These are phyloP conservation scores for Crax fasciolata DNA, from an alignment of 2,797 vertebrate genomes.

Conservation along the genomic window DNA sequence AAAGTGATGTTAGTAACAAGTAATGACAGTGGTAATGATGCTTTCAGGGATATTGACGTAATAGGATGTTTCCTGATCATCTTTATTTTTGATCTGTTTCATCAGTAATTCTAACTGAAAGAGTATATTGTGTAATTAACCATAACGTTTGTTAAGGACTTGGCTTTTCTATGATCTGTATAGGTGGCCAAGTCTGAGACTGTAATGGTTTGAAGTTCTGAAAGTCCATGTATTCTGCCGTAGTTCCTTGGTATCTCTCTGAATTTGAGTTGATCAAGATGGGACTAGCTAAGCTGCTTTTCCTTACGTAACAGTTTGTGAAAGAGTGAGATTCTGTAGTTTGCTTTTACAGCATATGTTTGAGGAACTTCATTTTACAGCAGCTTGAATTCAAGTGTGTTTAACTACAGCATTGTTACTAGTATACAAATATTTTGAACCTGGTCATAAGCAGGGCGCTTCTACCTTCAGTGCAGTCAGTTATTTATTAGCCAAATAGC, in stretches of 20 bases:
- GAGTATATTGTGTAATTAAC: neutral
- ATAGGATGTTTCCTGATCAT: neutral
- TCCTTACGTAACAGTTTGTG: neutral
- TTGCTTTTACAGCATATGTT: neutral
- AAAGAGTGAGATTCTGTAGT: neutral
- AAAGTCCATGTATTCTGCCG: neutral
- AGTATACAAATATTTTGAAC: neutral
- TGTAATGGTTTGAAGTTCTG: neutral
- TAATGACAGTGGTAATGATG: neutral
- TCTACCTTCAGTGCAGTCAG: neutral
- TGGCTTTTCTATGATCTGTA: neutral
- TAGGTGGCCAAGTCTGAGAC: neutral
- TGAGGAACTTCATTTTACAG: neutral
- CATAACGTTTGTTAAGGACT: neutral
- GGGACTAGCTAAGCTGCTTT: neutral
- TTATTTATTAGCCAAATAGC: slow-evolving; percentile 14
- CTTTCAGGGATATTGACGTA: neutral
- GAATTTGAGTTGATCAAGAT: neutral
- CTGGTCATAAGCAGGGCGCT: neutral
- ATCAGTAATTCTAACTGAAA: neutral
- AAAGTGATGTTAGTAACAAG: neutral
- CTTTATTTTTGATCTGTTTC: neutral
- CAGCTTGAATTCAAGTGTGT: neutral
- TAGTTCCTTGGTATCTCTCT: neutral
- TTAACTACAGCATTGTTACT: neutral